These are phyloP conservation scores for Montipora capitata DNA, from an alignment of 92 coral and sea anemone genomes.

Conservation along the genomic window DNA sequence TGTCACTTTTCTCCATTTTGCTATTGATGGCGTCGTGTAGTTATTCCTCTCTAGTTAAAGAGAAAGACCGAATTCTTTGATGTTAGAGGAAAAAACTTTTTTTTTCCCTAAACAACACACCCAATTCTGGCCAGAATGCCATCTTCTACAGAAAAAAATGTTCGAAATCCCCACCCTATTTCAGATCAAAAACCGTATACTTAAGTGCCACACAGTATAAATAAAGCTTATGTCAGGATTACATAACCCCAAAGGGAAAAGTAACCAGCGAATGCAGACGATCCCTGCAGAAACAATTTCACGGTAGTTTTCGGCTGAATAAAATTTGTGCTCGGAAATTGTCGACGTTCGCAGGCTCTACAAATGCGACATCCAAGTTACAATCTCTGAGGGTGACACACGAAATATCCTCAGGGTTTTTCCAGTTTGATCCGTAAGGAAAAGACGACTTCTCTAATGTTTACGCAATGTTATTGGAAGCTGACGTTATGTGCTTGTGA, in stretches of 20 bases:
- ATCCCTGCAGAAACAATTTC: background rate
- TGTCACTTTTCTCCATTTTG: too few relatives aligned
- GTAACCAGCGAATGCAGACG: too few relatives aligned
- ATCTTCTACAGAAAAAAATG: too few relatives aligned
- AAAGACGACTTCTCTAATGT: too few relatives aligned
- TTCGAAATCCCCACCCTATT: too few relatives aligned
- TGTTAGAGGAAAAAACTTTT: background rate
- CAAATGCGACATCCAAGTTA: slow-evolving; percentile 17
- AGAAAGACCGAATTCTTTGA: background rate
- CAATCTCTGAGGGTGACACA: slow-evolving; percentile 20
- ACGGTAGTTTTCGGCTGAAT: background rate
- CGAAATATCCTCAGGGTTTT: slow-evolving; percentile 17
- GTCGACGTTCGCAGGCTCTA: background rate
- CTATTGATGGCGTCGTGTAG: slow-evolving; percentile 22
- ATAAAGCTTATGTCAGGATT: too few relatives aligned
- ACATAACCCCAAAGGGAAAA: too few relatives aligned
- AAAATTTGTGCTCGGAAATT: background rate
- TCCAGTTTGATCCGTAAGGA: slow-evolving; percentile 19
- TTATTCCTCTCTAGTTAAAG: slow-evolving; percentile 9
- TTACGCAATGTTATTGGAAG: background rate
- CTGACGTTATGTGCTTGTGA: background rate
- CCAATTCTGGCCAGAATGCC: too few relatives aligned
- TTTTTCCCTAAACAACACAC: too few relatives aligned
- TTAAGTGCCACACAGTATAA: too few relatives aligned
- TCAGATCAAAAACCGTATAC: too few relatives aligned